Evolutionary conservation across 2,888 invertebrate genomes (phyloP), one percentile per base, ranked within the genome.

Genomic region (Leucoma salicis): DNA sequence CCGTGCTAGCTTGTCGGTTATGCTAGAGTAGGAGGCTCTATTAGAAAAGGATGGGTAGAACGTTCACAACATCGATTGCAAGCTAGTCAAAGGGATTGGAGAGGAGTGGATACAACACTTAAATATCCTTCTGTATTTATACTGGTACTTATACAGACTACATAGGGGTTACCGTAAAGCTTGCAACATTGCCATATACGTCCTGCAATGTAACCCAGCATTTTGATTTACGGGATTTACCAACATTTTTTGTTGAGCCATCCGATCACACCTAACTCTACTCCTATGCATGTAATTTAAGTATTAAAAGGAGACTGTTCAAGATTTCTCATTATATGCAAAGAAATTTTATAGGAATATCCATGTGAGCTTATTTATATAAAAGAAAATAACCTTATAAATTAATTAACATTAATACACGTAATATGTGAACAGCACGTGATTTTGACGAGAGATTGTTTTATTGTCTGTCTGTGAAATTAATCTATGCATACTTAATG

Each of bases 21-120:
- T 37, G 29, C 29, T 29, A 49, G 57, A 62, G 53, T 55, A 44
- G 40, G 56, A 51, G 50, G 44, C 44, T 58, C 37, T 42, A 46
- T 42, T 34, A 42, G 48, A 60, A 56, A 65, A 53, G 53, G 62
- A 66, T 51, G 51, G 57, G 46, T 48, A 54, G 46, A 57, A 39
- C 42, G 44, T 49, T 37, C 36, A 54, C 51, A 59, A 56, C 61
- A 57, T 63, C 58, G 46, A 60, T 52, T 49, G 42, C 43, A 31
- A 45, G 39, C 33, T 39, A 40, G 45, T 44, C 49, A 49, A 47
- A 52, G 50, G 48, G 46, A 54, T 44, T 43, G 49, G 46, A 61
- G 43, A 47, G 34, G 44, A 43, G 35, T 50, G 42, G 31, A 50
- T 38, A 48, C 34, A 44, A 27, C 27, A 11, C 11, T 27, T 10